Base-by-base conservation (phyloP, 2,113 vertebrate genomes). In the Stigmatopora argus region DNA sequence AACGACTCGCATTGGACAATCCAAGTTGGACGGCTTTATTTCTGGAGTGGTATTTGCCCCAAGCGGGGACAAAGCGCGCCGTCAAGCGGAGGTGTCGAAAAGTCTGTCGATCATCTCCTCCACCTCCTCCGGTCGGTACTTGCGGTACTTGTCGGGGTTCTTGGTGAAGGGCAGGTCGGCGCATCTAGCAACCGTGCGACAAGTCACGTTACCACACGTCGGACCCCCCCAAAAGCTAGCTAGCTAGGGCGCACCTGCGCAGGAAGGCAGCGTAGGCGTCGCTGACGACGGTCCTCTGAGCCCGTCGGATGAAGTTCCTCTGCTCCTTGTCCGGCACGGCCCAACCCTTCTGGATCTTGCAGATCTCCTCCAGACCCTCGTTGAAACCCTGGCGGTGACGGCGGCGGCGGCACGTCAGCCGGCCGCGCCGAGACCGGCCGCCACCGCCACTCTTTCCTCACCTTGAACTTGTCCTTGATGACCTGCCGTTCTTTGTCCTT, bases 391-490 rank as follows among this genome's bases (percentile, higher is more conserved):
- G 87, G 4, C 51, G 8, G 19, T 14, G 4, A 3, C 26, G 26
- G 26, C 26, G 26, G 26, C 26, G 26, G 26, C 26, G 26, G 26
- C 3, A 31, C 26, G 26, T 31, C 26, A 31, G 26, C 26, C 26
- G 3, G 26, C 26, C 26, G 26, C 26, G 26, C 2, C 26, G 26
- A 31, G 26, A 31, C 26, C 3, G 26, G 26, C 26, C 26, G 26
- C 26, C 26, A 3, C 26, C 26, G 26, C 26, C 26, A 3, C 56
- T 5, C 21, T 17, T 2, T 4, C 11, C 88, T 92, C 78, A 98
- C 97, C 95, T 99, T 99, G 78, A 99, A 99, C 11, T 96, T 94
- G 64, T 99, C 97, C 85, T 99, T 99, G 62, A 99, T 96, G 84
- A 94, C 89, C 82, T 98, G 96, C n/a, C 97, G 92, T 70, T 98